Evolutionary conservation across 2,113 vertebrate species (phyloP).

Genomic region (Sigmodon hispidus): DNA sequence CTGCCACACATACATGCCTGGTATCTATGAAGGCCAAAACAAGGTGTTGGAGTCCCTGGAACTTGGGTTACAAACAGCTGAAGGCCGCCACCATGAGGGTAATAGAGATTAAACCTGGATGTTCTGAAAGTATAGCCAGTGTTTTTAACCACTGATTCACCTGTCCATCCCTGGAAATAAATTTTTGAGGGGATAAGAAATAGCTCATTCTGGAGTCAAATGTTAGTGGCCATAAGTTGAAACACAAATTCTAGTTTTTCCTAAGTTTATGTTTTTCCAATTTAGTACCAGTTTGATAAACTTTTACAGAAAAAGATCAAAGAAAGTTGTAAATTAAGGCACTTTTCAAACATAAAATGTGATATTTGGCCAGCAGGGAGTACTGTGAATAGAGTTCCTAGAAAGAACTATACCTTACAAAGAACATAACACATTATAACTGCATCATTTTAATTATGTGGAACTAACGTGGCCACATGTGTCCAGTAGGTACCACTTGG

Average conservation of each 20-base stretch:
- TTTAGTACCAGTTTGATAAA: background rate
- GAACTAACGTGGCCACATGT: background rate
- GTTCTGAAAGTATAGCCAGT: background rate
- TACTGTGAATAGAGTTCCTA: background rate
- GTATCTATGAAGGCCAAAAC: background rate
- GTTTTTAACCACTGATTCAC: background rate
- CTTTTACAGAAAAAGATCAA: background rate
- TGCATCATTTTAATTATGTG: background rate
- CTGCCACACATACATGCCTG: background rate
- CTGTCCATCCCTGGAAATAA: background rate
- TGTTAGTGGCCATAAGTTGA: background rate
- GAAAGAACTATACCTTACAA: background rate
- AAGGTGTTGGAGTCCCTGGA: background rate
- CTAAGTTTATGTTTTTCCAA: background rate
- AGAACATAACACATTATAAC: background rate
- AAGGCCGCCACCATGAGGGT: background rate
- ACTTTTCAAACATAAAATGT: background rate
- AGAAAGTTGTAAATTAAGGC: background rate
- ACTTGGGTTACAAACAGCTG: background rate
- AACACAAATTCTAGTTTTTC: background rate
- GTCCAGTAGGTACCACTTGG: background rate
- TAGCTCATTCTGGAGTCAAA: background rate
- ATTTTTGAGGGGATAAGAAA: background rate
- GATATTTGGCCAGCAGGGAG: background rate
- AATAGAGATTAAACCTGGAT: background rate